Evolutionary conservation across 2,113 vertebrate species (phyloP).

Genomic region (Oryzias woworae): DNA sequence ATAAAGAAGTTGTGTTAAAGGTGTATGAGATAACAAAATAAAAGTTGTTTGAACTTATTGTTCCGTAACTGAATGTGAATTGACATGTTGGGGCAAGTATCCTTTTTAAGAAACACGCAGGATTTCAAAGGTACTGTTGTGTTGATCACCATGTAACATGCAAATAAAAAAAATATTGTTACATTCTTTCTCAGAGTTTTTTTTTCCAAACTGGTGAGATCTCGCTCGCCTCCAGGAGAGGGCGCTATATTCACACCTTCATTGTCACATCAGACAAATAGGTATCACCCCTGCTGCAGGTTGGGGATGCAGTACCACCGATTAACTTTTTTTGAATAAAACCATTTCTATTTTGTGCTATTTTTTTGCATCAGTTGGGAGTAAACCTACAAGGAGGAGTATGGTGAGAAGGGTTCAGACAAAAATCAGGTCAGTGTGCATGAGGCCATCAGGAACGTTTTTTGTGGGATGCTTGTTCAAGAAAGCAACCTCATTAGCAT

Average conservation of each 20-base stretch:
- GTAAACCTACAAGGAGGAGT: background rate
- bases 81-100: conserved; percentile 49
- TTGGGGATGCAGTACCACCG: too few species aligned
- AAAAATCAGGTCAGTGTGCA: background rate
- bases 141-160: conserved; percentile 73
- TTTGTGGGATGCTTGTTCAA: background rate
- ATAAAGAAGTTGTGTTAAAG: conserved; percentile 58
- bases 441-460: background rate
- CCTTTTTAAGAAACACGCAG: conserved; percentile 52
- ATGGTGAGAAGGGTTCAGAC: too few species aligned
- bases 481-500: conserved; percentile 14
- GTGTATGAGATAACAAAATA: conserved; percentile 71
- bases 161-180: conserved; percentile 79
- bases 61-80: conserved; percentile 75
- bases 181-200: conserved; percentile 40
- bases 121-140: conserved; percentile 57
- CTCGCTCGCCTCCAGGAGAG: background rate
- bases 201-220: background rate
- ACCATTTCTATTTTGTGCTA: background rate
- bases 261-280: background rate
- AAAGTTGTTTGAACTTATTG: conserved; percentile 76
- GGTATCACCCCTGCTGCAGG: background rate
- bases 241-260: background rate
- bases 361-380: background rate
- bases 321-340: conserved; percentile 9